phyloP scores from a whole-genome alignment of 2,888 invertebrate species.

The Campopleginae sp. region DNA sequence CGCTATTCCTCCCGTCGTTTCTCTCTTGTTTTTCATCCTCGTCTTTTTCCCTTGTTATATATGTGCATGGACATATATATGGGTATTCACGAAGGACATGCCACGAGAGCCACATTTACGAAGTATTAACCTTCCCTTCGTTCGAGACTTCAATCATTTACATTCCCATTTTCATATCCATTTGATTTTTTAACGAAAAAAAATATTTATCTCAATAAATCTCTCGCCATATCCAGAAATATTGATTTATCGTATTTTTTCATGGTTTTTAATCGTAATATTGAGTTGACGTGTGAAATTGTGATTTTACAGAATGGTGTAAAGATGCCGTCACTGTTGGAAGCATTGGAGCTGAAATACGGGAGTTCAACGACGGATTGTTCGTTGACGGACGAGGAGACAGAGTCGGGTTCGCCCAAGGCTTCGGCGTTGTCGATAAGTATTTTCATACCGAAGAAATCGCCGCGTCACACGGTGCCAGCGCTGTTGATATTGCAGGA shows the following conservation, averaged over 20 bases:
- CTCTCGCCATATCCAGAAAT: not conserved
- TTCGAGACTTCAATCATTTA: not conserved
- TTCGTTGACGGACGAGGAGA: slow-evolving; percentile 85
- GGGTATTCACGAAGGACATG: slow-evolving; percentile 39
- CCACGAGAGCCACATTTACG: not conserved
- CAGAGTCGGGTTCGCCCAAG: slow-evolving; percentile 84
- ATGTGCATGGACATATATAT: slow-evolving; percentile 5
- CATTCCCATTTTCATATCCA: not conserved
- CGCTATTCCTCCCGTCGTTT: slow-evolving; percentile 33
- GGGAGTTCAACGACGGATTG: slow-evolving; percentile 87
- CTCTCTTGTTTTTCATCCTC: slow-evolving; percentile 31
- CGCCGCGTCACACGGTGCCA: slow-evolving; percentile 91
- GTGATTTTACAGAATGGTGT: slow-evolving; percentile 74
- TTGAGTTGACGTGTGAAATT: not conserved
- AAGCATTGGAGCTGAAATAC: slow-evolving; percentile 96
- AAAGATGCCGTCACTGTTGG: slow-evolving; percentile 94
- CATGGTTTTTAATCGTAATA: not conserved
- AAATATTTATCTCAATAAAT: not conserved
- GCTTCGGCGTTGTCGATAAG: slow-evolving; percentile 89
- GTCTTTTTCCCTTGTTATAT: slow-evolving; percentile 51
- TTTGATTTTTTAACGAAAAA: not conserved
- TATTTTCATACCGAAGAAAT: slow-evolving; percentile 94
- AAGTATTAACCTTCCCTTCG: slow-evolving; percentile 22
- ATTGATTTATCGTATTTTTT: not conserved
- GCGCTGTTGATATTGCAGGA: slow-evolving; percentile 94